Evolutionary conservation across 2,888 invertebrate species (phyloP), one percentile per base, ranked within the genome.

Genomic region (Platerodrilus igneus): DNA sequence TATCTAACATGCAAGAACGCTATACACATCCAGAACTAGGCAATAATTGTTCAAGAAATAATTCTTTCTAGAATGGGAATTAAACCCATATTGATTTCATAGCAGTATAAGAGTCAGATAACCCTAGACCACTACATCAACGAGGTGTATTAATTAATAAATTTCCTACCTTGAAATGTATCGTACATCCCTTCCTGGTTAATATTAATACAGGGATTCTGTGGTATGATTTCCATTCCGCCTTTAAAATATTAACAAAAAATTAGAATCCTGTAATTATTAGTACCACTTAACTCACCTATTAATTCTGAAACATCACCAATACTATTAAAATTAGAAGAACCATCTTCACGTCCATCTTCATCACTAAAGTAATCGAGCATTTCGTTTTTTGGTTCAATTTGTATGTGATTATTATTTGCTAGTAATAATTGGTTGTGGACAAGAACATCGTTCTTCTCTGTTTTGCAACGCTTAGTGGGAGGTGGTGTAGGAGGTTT

Each of bases 301-400:
- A 60, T 43, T 14, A 63, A 46, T 52, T 63, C 62, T 4, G 60
- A 56, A 14, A 53, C 53, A 28, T 62, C 60, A 26, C 51, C 55
- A 16, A 56, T 46, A n/a, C 53, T 45, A 50, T 58, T 62, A 43
- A 59, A 62, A 48, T 53, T 56, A n/a, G 56, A 41, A 14, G 45
- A 49, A 10, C 46, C 51, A 28, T 52, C 60, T 27, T 59, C 60
- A 32, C 54, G 48, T 17, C 50, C 53, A 56, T 81, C 83, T 53
- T 82, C 82, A 59, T 83, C 83, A 61, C 82, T 83, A 48, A 74
- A 75, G 67, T 76, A 83, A 66, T 83, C 83, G 61, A 82, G 79
- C 53, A 81, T 42, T 53, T 41, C 52, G 8, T 39, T 13, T 38
- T 46, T 46, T 2, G 46, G 46, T 20, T 42, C 31, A 6, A 46